Base-by-base conservation (phyloP, 1,140 invertebrate species). In the Capitella teleta region DNA sequence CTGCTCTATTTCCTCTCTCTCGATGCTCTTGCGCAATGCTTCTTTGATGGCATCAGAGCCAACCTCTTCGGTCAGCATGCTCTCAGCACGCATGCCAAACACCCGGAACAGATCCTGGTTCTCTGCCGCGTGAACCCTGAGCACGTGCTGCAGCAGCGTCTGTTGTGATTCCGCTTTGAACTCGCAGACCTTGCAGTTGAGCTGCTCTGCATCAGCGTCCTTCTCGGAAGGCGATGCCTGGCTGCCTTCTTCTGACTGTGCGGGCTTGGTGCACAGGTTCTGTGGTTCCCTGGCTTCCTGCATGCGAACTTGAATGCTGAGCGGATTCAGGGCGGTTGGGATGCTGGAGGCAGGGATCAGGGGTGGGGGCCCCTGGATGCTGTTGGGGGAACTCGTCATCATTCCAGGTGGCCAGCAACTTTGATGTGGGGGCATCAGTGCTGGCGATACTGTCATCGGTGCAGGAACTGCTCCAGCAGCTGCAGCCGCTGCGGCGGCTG, bases 111-210 rank as follows among this genome's bases (percentile, higher is more conserved):
- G 53, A 36, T 74, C 65, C 47, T 64, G 57, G 30, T 74, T 66
- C 47, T 73, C 71, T 5, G 62, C 47, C 0, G 68, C 70, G 51
- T 77, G 75, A 4, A 67, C 57, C 45, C 62, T 61, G 38, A 76
- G 51, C 42, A 75, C 58, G 55, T 78, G 74, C 25, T 64, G 59
- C 5, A 59, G 60, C 24, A 75, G 67, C 4, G 58, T 52, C 21
- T 75, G 68, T 30, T 59, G 54, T 18, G 32, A 59, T 5, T 65
- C 62, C 1, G 69, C 66, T 0, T 47, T 47, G 56, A 72, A 76
- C 24, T 63, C 62, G 57, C 76, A 77, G 12, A 74, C 53, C 42
- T 60, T 68, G 61, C 72, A 77, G 43, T 68, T 67, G 30, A 66
- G 53, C 10, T 28, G 24, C 18, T 34, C 40, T 16, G 46, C 18